Evolutionary conservation across 2,888 invertebrate genomes (phyloP).

Genomic region (Biston stratarius): DNA sequence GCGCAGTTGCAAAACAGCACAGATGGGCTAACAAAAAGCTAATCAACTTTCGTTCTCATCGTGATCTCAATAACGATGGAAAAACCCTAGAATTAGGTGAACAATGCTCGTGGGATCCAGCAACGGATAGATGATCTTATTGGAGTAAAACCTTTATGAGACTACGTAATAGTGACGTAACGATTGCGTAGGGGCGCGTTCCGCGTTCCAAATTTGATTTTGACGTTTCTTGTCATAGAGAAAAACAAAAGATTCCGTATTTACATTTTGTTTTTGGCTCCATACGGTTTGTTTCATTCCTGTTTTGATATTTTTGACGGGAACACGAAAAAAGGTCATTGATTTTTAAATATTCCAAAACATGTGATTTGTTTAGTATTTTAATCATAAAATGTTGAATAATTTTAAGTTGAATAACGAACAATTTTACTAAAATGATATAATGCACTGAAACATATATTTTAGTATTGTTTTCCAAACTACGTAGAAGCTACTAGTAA

Average conservation of each 20-base stretch:
- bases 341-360: too few species aligned
- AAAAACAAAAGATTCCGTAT: too few species aligned
- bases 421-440: too few species aligned
- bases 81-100: constrained; percentile 61
- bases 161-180: constrained; percentile 46
- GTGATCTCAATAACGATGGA: constrained; percentile 41
- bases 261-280: neutral
- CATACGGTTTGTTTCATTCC: too few species aligned
- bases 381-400: too few species aligned
- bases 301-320: too few species aligned
- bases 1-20: constrained; percentile 29
- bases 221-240: constrained; percentile 5
- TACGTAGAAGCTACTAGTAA: too few species aligned
- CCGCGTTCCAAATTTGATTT: constrained; percentile 35
- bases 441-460: too few species aligned
- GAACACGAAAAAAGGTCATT: too few species aligned
- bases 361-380: too few species aligned
- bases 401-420: too few species aligned
- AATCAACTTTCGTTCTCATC: constrained; percentile 45
- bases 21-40: constrained; percentile 42
- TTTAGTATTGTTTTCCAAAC: too few species aligned
- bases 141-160: constrained; percentile 20
- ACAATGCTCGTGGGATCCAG: constrained; percentile 47
- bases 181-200: constrained; percentile 34
- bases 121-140: constrained; percentile 41